A percentile compares a stretch with the other conserved stretches of the same genome.
Conservation (phyloP, 2,888 invertebrate species). For the Eristalis tenax region DNA sequence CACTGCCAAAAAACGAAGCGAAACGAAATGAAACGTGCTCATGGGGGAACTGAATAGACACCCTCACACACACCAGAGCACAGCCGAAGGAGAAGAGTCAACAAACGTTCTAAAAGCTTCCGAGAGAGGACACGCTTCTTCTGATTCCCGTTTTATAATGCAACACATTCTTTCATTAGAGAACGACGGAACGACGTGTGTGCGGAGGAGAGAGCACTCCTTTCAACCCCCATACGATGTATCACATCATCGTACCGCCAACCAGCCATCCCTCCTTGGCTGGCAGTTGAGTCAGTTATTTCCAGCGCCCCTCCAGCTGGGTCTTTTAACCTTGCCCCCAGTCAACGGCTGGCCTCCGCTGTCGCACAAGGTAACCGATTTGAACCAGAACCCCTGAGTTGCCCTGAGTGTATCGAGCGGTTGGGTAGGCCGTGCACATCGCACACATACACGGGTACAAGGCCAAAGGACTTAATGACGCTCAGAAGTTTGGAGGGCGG, state of each 20-base stretch:
- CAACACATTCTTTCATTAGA: neutral
- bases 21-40: constrained; percentile 12
- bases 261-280: neutral
- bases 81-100: neutral
- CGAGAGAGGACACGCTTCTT: neutral
- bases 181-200: neutral
- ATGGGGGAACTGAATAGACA: constrained; percentile 1
- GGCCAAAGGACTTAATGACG: neutral
- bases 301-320: neutral
- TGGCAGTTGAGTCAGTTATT: neutral
- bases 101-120: neutral
- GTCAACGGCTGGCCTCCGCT: constrained; percentile 40
- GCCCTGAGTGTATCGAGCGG: neutral
- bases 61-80: no score
- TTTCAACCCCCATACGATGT: neutral
- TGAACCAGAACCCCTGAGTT: constrained; percentile 13
- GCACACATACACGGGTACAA: neutral
- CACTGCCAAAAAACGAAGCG: neutral
- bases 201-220: neutral
- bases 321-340: neutral
- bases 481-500: neutral
- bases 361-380: constrained; percentile 47
- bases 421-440: neutral
- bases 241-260: neutral
- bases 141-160: neutral